A percentile compares a stretch with the other conserved stretches of the same genome.
These are phyloP conservation scores for Chinchilla lanigera DNA, from an alignment of 2,113 vertebrate genomes.

Conservation along the genomic window DNA sequence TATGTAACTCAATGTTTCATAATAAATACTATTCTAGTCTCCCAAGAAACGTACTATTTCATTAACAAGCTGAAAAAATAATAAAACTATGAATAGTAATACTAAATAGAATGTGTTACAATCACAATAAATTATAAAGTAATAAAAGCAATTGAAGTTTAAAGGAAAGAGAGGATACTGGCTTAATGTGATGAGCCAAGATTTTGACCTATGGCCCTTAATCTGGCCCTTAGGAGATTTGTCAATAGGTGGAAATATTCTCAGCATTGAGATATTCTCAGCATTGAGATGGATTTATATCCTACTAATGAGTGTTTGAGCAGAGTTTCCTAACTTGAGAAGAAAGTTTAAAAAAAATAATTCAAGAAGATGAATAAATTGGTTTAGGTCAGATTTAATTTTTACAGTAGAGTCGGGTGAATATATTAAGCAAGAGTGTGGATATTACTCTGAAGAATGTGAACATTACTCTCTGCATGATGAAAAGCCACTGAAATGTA, in stretches of 20 bases:
- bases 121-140: neutral
- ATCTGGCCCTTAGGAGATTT: neutral
- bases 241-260: no score
- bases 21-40: neutral
- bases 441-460: neutral
- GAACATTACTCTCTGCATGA: neutral
- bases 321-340: neutral
- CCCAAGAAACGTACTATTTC: neutral
- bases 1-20: neutral
- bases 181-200: neutral
- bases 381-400: neutral
- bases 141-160: neutral
- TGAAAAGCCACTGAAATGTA: neutral
- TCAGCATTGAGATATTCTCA: no score
- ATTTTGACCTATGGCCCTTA: neutral
- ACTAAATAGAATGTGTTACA: neutral
- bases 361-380: neutral
- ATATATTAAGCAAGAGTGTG: neutral
- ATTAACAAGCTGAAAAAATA: neutral
- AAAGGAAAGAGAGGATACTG: neutral
- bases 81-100: neutral
- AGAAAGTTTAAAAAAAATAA: neutral
- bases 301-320: neutral
- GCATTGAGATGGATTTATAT: neutral
- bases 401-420: neutral